Evolutionary conservation across 2,113 vertebrate species (phyloP), one percentile per base, ranked within the genome.

Genomic region (crab-eating macaque (Macaca fascicularis)): DNA sequence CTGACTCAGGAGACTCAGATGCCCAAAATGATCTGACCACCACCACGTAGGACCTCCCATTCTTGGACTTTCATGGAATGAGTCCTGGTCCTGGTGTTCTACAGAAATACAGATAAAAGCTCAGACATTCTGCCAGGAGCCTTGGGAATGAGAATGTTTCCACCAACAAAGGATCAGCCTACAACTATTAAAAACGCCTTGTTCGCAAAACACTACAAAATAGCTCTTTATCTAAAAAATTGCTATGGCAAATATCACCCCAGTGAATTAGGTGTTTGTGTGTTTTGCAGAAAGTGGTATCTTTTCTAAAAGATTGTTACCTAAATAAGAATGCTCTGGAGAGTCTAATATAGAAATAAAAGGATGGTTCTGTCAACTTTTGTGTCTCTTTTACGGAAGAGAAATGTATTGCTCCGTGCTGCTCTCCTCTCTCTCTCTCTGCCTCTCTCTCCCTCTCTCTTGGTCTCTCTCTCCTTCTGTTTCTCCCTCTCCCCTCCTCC

Each of bases 311-410:
- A 98, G 92, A 97, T 97, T 69, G 94, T 55, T 97, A 57, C 98
- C 97, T 93, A 97, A 98, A 97, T 96, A 98, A 96, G 93, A 98
- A 98, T 94, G 93, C 98, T 98, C 98, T 95, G 95, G 98, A 98
- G 98, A 98, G 27, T 40, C 97, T 98, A 97, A 98, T 94, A 93
- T 76, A 25, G 98, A 97, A 98, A 97, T 98, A 83, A 98, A 99
- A 97, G 98, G 98, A 98, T 98, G 97, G 93, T 85, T 95, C 95
- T 98, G 98, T 99, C 99, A 98, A 97, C 92, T 22, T 19, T 48
- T 94, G 96, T 80, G 96, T 96, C 97, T 98, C 97, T 97, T 98
- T 97, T 98, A 98, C 98, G 93, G 85, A 98, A 98, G 97, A 99
- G 92, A 97, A 97, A 98, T 98, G 85, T 14, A 75, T 61, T 25